Base-by-base conservation (phyloP, 1,140 invertebrate genomes). In the Dysdera silvatica region DNA sequence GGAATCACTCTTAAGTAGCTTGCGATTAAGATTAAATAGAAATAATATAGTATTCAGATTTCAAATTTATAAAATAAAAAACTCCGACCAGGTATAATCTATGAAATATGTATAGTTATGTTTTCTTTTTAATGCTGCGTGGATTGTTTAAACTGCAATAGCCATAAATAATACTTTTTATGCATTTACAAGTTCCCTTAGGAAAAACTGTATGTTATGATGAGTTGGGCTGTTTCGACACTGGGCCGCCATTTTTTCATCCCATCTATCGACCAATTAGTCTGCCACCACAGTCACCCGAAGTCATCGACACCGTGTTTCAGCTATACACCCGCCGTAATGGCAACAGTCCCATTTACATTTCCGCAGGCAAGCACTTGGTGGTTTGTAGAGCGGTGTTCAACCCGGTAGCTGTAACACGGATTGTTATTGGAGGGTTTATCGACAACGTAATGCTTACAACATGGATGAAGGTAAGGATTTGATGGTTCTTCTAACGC, bases 221-320 rank as follows among this genome's bases (percentile, higher is more conserved):
- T 2, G 81, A 82, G 0, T 90, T 87, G 62, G 89, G 89, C 5
- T 93, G 89, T 72, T 92, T 89, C 71, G 85, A 87, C 33, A 83
- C 87, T 41, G 82, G 80, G n/a, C 79, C 82, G 23, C 88, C 88
- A 2, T 93, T 88, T 87, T 63, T 56, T 24, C 83, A 83, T 2
- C 85, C 74, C 8, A 66, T 85, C 3, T 82, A 84, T 56, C 78
- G 89, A 35, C 88, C 88, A 8, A 83, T 91, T 28, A 86, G 85
- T 61, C 79, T 85, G 10, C 87, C 88, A 72, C 90, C 90, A 0
- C 79, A 82, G 64, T 77, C 82, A 61, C 77, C 84, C 23, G 76
- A 80, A 52, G 78, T 76, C 60, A 80, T 86, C 54, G 75, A 77
- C 55, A 80, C 81, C 3, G 68, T 67, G 14, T 75, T 77, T 64